These are phyloP conservation scores for Nyleta sp. DNA, from an alignment of 2,888 invertebrate species.

Conservation along the genomic window DNA sequence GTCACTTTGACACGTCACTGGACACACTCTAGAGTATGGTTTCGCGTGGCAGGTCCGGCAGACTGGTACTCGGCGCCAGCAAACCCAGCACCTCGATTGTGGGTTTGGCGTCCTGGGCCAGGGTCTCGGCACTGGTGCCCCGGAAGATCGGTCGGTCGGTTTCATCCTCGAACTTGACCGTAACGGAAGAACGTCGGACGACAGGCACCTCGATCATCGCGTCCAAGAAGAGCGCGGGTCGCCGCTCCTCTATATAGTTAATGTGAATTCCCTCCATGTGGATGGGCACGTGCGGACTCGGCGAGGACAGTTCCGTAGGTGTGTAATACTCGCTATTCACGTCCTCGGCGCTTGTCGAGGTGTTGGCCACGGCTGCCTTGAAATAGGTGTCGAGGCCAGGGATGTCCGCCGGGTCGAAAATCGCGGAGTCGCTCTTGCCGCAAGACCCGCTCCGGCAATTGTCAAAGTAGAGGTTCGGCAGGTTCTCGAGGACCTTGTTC, in stretches of 20 bases:
- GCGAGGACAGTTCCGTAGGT: slow-evolving; percentile 88
- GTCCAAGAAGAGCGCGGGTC: slow-evolving; percentile 68
- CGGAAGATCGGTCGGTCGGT: slow-evolving; percentile 83
- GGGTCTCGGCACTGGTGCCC: slow-evolving; percentile 83
- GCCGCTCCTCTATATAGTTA: slow-evolving; percentile 85
- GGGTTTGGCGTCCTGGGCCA: slow-evolving; percentile 76
- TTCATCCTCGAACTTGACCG: slow-evolving; percentile 64
- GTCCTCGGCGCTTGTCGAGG: slow-evolving; percentile 84
- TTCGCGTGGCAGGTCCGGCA: slow-evolving; percentile 79
- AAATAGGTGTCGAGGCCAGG: slow-evolving; percentile 83
- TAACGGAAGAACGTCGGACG: slow-evolving; percentile 69
- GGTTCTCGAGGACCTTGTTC: slow-evolving; percentile 96
- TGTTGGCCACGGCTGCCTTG: slow-evolving; percentile 84
- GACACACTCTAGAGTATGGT: slow-evolving; percentile 72
- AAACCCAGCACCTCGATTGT: slow-evolving; percentile 74
- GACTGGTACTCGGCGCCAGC: slow-evolving; percentile 76
- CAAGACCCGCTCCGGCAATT: slow-evolving; percentile 95
- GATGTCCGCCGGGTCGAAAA: slow-evolving; percentile 86
- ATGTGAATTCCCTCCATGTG: slow-evolving; percentile 85
- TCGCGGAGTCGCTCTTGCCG: slow-evolving; percentile 89
- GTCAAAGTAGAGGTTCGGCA: slow-evolving; percentile 95
- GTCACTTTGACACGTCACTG: slow-evolving; percentile 37
- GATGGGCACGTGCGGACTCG: slow-evolving; percentile 75
- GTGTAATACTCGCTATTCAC: slow-evolving; percentile 89
- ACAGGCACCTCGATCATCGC: slow-evolving; percentile 60